Evolutionary conservation across 2,797 vertebrate species (phyloP).

Genomic region (Sebastes flavidus): DNA sequence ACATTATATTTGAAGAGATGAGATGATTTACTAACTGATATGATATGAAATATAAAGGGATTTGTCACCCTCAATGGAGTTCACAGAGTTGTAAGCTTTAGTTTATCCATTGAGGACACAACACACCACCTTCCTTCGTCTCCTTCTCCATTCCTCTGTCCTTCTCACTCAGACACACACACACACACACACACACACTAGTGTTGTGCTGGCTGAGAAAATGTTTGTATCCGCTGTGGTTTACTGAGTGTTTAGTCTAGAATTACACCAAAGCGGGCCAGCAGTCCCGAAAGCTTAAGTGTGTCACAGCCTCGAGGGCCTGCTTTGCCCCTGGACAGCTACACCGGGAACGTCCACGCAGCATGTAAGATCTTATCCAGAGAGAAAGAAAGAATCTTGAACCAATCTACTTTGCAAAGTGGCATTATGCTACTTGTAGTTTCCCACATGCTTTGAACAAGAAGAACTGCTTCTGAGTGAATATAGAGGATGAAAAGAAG

Average conservation of each 20-base stretch:
- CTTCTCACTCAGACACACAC: background rate
- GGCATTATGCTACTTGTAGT: background rate
- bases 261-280: slow-evolving; percentile 44
- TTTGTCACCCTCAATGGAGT: background rate
- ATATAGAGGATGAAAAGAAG: background rate
- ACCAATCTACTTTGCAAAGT: background rate
- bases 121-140: background rate
- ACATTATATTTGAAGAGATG: background rate
- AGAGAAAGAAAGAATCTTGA: background rate
- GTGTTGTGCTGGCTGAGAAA: slow-evolving; percentile 25
- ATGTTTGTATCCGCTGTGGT: slow-evolving; percentile 55
- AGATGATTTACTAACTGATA: background rate
- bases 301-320: slow-evolving; percentile 36
- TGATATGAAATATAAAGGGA: background rate
- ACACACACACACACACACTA: background rate
- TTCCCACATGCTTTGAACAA: background rate
- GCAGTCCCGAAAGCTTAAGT: slow-evolving; percentile 38
- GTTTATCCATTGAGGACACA: background rate
- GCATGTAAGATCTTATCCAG: background rate
- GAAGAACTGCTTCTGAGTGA: background rate
- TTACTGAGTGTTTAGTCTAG: slow-evolving; percentile 63
- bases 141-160: background rate
- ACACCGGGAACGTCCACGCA: background rate
- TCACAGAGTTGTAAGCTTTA: background rate
- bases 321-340: slow-evolving; percentile 6